These are phyloP conservation scores for Endotricha flammealis DNA, from an alignment of 2,888 invertebrate species.

Conservation along the genomic window DNA sequence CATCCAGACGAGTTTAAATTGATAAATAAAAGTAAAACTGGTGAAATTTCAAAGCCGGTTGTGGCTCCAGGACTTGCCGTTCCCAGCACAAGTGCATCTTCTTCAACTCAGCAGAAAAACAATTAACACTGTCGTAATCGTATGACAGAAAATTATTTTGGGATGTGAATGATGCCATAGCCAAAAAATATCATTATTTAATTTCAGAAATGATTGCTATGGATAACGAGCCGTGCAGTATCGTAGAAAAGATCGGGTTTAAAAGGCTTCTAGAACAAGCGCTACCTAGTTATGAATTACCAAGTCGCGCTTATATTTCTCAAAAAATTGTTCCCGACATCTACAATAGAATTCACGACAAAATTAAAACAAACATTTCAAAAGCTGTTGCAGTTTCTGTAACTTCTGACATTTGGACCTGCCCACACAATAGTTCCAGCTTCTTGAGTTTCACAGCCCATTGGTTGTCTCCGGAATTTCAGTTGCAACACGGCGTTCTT, in stretches of 20 bases:
- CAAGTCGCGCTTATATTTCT: conserved; percentile 21
- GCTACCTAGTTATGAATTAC: conserved; percentile 25
- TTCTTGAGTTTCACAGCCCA: conserved; percentile 26
- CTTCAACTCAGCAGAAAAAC: conserved; percentile 2
- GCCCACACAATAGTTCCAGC: conserved; percentile 21
- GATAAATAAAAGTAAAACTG: neutral
- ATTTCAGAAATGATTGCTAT: conserved; percentile 39
- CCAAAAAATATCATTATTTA: conserved; percentile 23
- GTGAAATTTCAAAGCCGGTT: neutral
- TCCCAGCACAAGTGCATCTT: conserved; percentile 1
- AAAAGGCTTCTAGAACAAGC: conserved; percentile 25
- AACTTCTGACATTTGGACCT: conserved; percentile 29
- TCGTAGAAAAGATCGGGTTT: conserved; percentile 32
- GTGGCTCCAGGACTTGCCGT: neutral
- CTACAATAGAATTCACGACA: conserved; percentile 22
- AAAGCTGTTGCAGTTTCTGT: conserved; percentile 23
- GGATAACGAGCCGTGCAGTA: conserved; percentile 30
- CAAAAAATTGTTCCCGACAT: conserved; percentile 20
- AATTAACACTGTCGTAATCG: conserved; percentile 8
- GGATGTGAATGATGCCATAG: conserved; percentile 6
- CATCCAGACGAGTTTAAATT: conserved; percentile 11
- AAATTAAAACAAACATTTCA: conserved; percentile 23
- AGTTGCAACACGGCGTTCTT: conserved; percentile 24
- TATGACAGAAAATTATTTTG: conserved; percentile 11
- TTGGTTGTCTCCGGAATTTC: conserved; percentile 24